Evolutionary conservation across 2,888 invertebrate species (phyloP).

Genomic region (Orthosia gracilis): DNA sequence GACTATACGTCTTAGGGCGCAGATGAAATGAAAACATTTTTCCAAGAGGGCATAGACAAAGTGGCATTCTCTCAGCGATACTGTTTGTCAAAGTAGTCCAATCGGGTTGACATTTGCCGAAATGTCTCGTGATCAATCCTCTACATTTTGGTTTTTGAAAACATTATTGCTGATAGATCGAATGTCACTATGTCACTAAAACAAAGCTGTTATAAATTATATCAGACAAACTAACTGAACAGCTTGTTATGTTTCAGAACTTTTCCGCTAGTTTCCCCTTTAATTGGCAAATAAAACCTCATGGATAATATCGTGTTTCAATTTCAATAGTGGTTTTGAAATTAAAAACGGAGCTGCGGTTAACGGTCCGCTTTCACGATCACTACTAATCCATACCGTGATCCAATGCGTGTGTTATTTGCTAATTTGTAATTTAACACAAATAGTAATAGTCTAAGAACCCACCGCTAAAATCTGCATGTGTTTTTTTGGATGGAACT

Average conservation of each 20-base stretch:
- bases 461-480: no score
- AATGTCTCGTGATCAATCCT: no score
- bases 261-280: constrained; percentile 10
- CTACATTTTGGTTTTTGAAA: no score
- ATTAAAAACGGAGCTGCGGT: constrained; percentile 42
- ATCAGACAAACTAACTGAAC: neutral
- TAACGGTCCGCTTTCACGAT: constrained; percentile 52
- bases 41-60: neutral
- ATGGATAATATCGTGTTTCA: constrained; percentile 22
- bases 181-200: no score
- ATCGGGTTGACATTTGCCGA: no score
- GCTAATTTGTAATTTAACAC: constrained; percentile 67
- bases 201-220: no score
- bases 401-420: constrained; percentile 63
- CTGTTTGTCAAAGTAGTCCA: no score
- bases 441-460: constrained; percentile 52
- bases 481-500: no score
- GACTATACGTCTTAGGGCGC: no score
- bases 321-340: constrained; percentile 27
- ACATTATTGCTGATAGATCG: no score
- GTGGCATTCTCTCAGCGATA: no score
- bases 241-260: neutral
- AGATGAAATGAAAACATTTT: constrained; percentile 9
- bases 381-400: constrained; percentile 63
- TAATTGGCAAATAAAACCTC: constrained; percentile 19